A percentile compares a stretch with the other conserved stretches of the same genome.
Conservation (phyloP, 1,140 invertebrate genomes). For the Euura saliciscinereae region DNA sequence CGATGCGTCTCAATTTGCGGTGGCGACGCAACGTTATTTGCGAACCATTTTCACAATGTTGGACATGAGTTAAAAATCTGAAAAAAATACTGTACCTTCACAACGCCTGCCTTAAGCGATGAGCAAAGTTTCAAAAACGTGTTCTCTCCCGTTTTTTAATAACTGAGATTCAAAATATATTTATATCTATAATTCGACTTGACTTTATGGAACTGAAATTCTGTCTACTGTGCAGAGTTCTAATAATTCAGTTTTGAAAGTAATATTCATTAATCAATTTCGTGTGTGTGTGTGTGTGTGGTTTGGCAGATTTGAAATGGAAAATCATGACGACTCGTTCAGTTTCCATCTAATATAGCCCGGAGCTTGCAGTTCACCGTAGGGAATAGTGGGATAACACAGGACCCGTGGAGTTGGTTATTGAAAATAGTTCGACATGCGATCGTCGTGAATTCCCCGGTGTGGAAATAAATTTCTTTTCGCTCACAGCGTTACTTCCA, state of each 20-base stretch:
- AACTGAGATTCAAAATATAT: no score
- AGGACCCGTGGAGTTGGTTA: not conserved
- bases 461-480: not conserved
- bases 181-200: no score
- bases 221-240: no score
- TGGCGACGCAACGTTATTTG: no score
- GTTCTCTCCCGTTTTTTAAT: no score
- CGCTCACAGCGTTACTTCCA: not conserved
- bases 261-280: not conserved
- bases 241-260: not conserved
- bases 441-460: not conserved
- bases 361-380: not conserved
- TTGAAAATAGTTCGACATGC: slow-evolving; percentile 1
- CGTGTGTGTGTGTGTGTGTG: not conserved
- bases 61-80: no score
- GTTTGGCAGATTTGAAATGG: not conserved
- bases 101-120: no score
- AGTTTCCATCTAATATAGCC: not conserved
- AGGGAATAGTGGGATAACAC: not conserved
- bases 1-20: no score
- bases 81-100: no score
- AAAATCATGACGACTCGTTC: not conserved
- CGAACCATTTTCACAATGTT: no score
- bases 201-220: no score
- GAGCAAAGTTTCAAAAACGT: no score